Percentiles rank a stretch among this genome's conserved stretches.
Conservation (phyloP, 2,113 vertebrate genomes). For the Girardinichthys multiradiatus region DNA sequence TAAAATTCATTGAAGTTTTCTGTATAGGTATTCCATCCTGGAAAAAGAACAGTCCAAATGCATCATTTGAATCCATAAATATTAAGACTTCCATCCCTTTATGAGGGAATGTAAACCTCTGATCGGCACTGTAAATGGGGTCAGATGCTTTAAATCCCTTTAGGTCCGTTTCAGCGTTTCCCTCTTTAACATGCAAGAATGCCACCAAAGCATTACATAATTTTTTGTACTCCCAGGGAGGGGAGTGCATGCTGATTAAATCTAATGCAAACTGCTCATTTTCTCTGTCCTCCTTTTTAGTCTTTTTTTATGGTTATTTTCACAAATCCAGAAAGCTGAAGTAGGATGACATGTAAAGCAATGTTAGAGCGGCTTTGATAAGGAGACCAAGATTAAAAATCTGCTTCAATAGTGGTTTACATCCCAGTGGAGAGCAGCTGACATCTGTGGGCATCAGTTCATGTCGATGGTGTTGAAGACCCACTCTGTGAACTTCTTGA, state of each 20-base stretch:
- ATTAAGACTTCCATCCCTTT: not conserved
- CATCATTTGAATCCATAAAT: not conserved
- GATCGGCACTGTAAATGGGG: constrained; percentile 14
- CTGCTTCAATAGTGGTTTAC: constrained; percentile 49
- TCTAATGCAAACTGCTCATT: constrained; percentile 21
- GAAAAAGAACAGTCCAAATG: not conserved
- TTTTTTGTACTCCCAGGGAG: constrained; percentile 32
- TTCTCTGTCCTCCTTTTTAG: constrained; percentile 4
- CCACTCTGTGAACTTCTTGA: constrained; percentile 98
- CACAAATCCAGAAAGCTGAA: constrained; percentile 30
- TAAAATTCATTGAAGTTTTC: too few relatives aligned
- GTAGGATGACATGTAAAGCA: constrained; percentile 28
- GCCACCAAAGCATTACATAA: constrained; percentile 33
- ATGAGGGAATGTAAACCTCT: not conserved
- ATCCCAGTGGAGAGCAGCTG: constrained; percentile 24
- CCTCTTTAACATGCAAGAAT: constrained; percentile 55
- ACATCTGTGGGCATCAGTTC: constrained; percentile 81
- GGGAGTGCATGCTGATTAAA: constrained; percentile 61
- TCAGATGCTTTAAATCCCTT: constrained; percentile 46
- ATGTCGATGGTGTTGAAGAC: constrained; percentile 99
- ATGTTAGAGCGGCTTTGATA: constrained; percentile 53
- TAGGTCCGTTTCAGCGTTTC: constrained; percentile 39
- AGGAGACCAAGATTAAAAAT: constrained; percentile 2
- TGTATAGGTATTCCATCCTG: not conserved
- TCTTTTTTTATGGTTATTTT: constrained; percentile 13